A percentile compares a stretch with the other conserved stretches of the same genome.
phyloP scores from a whole-genome alignment of 2,113 vertebrate genomes.

The Mandrillus leucophaeus region DNA sequence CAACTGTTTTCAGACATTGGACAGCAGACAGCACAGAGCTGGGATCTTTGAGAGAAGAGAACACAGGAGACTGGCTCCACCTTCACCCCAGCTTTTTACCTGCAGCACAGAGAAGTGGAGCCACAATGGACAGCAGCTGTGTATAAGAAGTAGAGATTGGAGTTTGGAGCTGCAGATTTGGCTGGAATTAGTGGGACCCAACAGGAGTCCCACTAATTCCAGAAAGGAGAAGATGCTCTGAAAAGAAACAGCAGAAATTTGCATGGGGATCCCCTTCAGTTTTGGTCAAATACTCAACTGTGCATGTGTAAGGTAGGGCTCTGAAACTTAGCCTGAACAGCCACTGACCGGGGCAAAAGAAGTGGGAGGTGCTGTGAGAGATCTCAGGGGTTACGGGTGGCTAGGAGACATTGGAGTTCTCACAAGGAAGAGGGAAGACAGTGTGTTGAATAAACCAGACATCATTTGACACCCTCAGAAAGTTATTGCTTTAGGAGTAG shows the following conservation, averaged over 20 bases:
- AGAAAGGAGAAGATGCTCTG: neutral
- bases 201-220: too few relatives aligned
- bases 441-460: neutral
- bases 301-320: neutral
- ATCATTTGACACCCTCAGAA: neutral
- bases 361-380: neutral
- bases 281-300: neutral
- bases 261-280: neutral
- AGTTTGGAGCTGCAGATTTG: too few relatives aligned
- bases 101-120: neutral
- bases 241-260: neutral
- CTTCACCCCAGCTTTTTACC: neutral
- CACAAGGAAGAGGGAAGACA: neutral
- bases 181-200: neutral
- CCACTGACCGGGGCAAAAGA: too few relatives aligned
- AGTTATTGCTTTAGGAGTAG: neutral
- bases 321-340: neutral
- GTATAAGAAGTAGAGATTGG: neutral
- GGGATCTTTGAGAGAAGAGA: neutral
- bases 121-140: neutral
- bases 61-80: fast-evolving
- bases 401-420: neutral
- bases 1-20: neutral
- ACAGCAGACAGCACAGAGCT: neutral
- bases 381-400: neutral